Evolutionary conservation across 64 coral and sea anemone genomes (phyloP).

Genomic region (Stichodactyla mertensii): DNA sequence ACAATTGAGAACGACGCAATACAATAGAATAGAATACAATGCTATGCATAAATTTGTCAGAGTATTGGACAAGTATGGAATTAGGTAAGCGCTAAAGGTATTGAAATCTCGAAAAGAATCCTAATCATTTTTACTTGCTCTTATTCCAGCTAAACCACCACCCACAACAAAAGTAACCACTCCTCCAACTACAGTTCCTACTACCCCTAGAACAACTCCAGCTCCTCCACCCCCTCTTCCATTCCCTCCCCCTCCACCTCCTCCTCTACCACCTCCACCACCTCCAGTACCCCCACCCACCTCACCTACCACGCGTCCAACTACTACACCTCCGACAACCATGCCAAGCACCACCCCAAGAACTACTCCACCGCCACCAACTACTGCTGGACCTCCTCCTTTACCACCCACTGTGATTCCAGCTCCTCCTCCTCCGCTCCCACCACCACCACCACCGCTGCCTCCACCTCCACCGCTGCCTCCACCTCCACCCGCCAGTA

Average conservation of each 20-base stretch:
- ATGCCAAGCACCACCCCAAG: slow-evolving; percentile 6
- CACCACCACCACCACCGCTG: background rate
- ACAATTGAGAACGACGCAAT: too few relatives aligned
- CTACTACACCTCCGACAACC: background rate
- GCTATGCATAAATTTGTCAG: too few relatives aligned
- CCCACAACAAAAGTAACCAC: slow-evolving; percentile 8
- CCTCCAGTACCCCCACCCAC: background rate
- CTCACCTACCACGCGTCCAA: background rate
- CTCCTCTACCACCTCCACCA: background rate
- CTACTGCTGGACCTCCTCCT: slow-evolving; percentile 21
- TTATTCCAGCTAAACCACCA: background rate
- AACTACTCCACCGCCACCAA: slow-evolving; percentile 14
- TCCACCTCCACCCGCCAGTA: slow-evolving; percentile 20
- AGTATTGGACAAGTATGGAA: too few relatives aligned
- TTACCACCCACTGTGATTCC: background rate
- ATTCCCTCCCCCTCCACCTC: background rate
- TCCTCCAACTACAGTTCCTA: slow-evolving; percentile 1
- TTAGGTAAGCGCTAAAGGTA: too few relatives aligned
- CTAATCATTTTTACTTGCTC: background rate
- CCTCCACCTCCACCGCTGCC: background rate
- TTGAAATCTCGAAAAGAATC: too few relatives aligned
- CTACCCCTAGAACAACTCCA: background rate
- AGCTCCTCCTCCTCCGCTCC: background rate
- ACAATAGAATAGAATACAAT: too few relatives aligned
- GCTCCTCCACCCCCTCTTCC: background rate